Conservation (phyloP, 2,113 vertebrate species). For the Calidris pygmaea region DNA sequence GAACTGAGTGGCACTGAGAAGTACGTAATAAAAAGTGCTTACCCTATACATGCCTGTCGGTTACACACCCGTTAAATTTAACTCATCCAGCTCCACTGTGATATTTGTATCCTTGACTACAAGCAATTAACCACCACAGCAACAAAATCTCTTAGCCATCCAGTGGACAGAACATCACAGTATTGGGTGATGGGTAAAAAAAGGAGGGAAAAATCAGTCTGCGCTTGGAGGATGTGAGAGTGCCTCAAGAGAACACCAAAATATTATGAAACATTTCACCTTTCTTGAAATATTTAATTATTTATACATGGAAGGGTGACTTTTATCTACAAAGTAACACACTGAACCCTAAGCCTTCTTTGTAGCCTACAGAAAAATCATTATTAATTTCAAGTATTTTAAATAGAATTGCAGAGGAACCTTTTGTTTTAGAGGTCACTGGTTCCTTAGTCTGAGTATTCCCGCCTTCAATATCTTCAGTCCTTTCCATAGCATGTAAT, state of each 20-base stretch:
- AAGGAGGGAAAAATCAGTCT: not conserved
- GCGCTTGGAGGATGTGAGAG: not conserved
- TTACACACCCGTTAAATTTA: not conserved
- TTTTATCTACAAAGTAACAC: not conserved
- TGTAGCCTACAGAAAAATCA: not conserved
- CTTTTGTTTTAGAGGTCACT: not conserved
- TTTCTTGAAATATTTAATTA: not conserved
- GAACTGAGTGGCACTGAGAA: conserved; percentile 11
- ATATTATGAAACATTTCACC: not conserved
- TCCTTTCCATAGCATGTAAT: not conserved
- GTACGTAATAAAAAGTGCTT: not conserved
- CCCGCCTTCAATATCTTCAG: not conserved
- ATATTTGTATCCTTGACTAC: not conserved
- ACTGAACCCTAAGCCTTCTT: not conserved
- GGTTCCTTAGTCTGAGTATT: not conserved
- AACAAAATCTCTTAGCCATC: not conserved
- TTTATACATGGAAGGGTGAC: not conserved
- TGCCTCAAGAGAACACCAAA: not conserved
- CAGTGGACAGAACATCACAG: not conserved
- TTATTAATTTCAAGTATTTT: not conserved
- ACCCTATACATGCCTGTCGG: not conserved
- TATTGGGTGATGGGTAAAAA: not conserved
- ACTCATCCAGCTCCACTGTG: not conserved
- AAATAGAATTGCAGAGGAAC: not conserved
- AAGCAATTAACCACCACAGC: not conserved